Evolutionary conservation across 1,140 invertebrate genomes (phyloP), one percentile per base, ranked within the genome.

Genomic region (Drosophila melanica): DNA sequence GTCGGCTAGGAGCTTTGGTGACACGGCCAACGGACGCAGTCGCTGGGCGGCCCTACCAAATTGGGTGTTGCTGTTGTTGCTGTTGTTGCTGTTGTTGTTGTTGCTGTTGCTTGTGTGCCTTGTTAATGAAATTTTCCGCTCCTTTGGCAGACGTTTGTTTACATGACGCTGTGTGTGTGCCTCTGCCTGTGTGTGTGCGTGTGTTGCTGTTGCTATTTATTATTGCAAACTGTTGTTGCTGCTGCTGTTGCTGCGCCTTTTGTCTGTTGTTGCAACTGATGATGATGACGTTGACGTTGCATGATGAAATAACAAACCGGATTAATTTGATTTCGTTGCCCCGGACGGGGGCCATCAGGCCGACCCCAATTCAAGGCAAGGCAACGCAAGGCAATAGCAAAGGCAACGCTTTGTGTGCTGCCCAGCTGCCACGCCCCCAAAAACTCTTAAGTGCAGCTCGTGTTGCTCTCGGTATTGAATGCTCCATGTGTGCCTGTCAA

Each of bases 301-400:
- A 89, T 87, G 84, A 87, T 87, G 84, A 87, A 87, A 87, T 87
- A 87, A 87, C 84, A 87, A 87, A 87, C 84, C 84, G 84, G 84
- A 87, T 87, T 87, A 89, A 87, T 87, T 87, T 87, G 84, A 89
- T 87, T 87, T 87, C 67, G 77, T 60, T 79, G 68, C 48, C 58
- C 65, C 63, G 33, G 45, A 44, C 35, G 47, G 35, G 60, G 59
- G 9, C 58, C 30, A 35, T 4, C 8, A 39, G 6, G 41, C 12
- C 39, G 6, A 35, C 12, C 45, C 51, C 41, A 54, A 47, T 41
- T 66, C 37, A 45, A 58, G 39, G 12, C 55, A 58, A 33, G 4
- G 5, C 33, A 18, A 58, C 35, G 65, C 65, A 33, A 4, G 0
- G 33, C 27, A 27, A 27, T 1, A 3, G 33, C 54, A 58, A 12